phyloP scores from a whole-genome alignment of 2,888 invertebrate species.

The Polyploca ridens region DNA sequence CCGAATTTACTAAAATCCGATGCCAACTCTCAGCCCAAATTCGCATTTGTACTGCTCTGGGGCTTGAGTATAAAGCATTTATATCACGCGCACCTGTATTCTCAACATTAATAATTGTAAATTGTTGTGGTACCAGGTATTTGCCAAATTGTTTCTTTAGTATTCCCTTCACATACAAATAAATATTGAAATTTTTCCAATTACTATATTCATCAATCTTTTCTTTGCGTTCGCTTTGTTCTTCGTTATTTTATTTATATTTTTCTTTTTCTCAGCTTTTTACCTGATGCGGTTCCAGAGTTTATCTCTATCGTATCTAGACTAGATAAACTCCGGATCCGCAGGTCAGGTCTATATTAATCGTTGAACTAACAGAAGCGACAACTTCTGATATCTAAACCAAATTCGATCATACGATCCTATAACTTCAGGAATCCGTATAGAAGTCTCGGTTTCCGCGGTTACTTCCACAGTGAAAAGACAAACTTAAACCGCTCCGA shows the following conservation, averaged over 20 bases:
- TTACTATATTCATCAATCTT: slow-evolving; percentile 20
- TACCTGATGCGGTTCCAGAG: neutral
- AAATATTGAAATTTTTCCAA: slow-evolving; percentile 14
- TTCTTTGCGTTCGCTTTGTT: neutral
- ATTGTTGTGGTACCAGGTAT: slow-evolving; percentile 30
- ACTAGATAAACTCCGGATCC: no score
- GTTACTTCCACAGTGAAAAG: slow-evolving; percentile 46
- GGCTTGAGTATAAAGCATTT: slow-evolving; percentile 37
- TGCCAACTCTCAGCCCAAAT: slow-evolving; percentile 39
- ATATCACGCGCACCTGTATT: slow-evolving; percentile 44
- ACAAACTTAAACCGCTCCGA: slow-evolving; percentile 63
- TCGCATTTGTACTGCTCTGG: slow-evolving; percentile 34
- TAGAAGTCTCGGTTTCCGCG: slow-evolving; percentile 40
- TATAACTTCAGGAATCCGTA: slow-evolving; percentile 41
- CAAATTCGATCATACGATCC: slow-evolving; percentile 43
- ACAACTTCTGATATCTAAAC: slow-evolving; percentile 40
- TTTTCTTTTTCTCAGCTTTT: neutral
- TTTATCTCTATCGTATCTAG: neutral
- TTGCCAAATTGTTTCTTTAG: slow-evolving; percentile 26
- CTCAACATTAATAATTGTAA: slow-evolving; percentile 40
- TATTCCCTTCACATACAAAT: slow-evolving; percentile 4
- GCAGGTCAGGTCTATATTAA: neutral
- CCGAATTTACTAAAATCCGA: slow-evolving; percentile 23
- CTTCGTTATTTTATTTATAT: neutral
- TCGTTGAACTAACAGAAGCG: neutral